Conservation (phyloP, 2,888 invertebrate species). For the Amiota mariae region DNA sequence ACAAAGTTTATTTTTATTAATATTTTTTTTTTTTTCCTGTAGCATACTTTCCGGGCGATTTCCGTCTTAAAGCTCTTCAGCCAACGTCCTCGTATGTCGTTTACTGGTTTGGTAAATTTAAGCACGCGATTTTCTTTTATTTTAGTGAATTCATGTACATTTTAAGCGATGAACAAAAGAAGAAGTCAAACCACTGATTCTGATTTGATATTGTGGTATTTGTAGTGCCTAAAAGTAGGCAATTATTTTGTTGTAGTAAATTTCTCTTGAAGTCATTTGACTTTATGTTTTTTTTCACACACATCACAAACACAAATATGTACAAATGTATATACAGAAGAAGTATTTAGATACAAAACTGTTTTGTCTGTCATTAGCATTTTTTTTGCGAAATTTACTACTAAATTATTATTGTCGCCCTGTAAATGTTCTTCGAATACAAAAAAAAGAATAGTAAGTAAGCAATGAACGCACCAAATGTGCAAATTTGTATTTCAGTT, state of each 20-base stretch:
- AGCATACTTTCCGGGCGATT: neutral
- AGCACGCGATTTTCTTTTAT: conserved; percentile 18
- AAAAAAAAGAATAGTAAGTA: neutral
- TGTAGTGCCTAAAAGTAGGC: conserved; percentile 17
- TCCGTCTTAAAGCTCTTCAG: neutral
- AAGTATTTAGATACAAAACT: neutral
- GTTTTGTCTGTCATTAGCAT: conserved; percentile 59
- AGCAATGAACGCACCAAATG: neutral
- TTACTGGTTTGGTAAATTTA: neutral
- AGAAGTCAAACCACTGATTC: neutral
- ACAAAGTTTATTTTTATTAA: conserved; percentile 3
- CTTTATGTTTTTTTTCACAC: neutral
- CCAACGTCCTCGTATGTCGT: neutral
- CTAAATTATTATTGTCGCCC: conserved; percentile 41
- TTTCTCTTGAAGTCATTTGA: neutral
- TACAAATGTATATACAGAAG: too few relatives aligned
- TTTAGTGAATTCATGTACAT: neutral
- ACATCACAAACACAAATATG: too few relatives aligned
- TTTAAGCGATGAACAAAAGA: neutral
- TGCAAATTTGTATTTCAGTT: too few relatives aligned
- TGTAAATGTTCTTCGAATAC: neutral
- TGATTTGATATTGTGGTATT: neutral
- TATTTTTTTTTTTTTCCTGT: neutral
- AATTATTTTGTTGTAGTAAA: neutral
- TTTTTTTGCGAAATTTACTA: conserved; percentile 60